phyloP scores from a whole-genome alignment of 2,888 invertebrate genomes.

The Drosophila koepferae region DNA sequence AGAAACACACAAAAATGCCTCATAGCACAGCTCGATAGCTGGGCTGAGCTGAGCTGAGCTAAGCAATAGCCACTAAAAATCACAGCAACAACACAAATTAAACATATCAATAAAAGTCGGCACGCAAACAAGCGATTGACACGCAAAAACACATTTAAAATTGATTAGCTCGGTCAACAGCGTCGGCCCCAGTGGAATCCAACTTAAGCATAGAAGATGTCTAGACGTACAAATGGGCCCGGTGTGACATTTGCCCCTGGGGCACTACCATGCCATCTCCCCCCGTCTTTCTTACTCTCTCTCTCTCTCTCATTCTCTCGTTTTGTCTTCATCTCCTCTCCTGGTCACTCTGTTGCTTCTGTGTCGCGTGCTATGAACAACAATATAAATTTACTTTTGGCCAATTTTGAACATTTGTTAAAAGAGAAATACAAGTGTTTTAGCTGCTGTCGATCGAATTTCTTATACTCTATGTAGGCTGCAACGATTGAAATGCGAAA shows the following conservation, averaged over 20 bases:
- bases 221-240: conserved; percentile 61
- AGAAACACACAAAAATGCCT: conserved; percentile 48
- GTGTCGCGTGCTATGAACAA: conserved; percentile 74
- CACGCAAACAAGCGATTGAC: conserved; percentile 82
- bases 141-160: conserved; percentile 81
- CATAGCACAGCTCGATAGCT: conserved; percentile 28
- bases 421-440: conserved; percentile 47
- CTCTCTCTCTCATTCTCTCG: not conserved
- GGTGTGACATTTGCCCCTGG: conserved; percentile 75
- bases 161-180: conserved; percentile 68
- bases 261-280: conserved; percentile 30
- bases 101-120: conserved; percentile 78
- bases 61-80: conserved; percentile 30
- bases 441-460: not conserved
- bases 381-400: conserved; percentile 56
- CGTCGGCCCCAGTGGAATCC: conserved; percentile 37
- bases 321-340: not conserved
- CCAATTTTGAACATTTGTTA: conserved; percentile 69
- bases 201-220: conserved; percentile 66
- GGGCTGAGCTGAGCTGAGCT: not conserved
- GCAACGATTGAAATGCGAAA: not conserved
- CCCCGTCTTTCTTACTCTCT: not conserved
- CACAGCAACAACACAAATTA: conserved; percentile 40
- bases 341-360: conserved; percentile 13
- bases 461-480: conserved; percentile 13